phyloP scores from a whole-genome alignment of 2,113 vertebrate genomes.

The Furnarius figulus region DNA sequence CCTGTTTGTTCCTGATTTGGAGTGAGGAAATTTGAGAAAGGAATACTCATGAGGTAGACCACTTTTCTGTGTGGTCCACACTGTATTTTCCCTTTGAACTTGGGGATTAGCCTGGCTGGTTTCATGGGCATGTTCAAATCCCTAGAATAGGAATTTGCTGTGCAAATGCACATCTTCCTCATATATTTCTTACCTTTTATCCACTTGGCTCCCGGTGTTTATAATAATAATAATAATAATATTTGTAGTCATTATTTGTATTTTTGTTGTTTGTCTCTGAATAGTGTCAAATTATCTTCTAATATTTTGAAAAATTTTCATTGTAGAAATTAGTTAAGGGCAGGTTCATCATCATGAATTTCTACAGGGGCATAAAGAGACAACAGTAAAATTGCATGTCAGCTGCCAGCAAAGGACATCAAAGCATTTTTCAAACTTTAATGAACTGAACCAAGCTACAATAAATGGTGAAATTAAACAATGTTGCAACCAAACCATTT shows the following conservation, averaged over 20 bases:
- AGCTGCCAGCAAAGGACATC: not conserved
- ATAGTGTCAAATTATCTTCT: not conserved
- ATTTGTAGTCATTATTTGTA: not conserved
- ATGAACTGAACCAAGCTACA: not conserved
- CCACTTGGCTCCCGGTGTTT: not conserved
- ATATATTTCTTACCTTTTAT: not conserved
- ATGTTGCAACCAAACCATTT: not conserved
- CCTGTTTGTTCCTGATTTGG: not conserved
- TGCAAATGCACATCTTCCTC: not conserved
- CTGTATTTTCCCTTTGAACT: not conserved
- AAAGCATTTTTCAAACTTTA: slow-evolving; percentile 1
- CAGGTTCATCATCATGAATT: not conserved
- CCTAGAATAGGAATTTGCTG: not conserved
- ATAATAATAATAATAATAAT: not conserved
- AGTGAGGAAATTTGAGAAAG: not conserved
- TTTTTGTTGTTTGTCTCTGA: not conserved
- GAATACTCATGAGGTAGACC: not conserved
- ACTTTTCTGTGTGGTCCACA: not conserved
- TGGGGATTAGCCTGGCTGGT: not conserved
- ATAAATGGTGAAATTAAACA: not conserved
- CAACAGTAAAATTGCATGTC: not conserved
- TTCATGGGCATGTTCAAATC: not conserved
- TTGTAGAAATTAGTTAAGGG: not conserved
- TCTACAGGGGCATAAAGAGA: not conserved
- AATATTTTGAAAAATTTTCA: not conserved